These are phyloP conservation scores for Mus pahari DNA, from an alignment of 2,113 vertebrate species.

Conservation along the genomic window DNA sequence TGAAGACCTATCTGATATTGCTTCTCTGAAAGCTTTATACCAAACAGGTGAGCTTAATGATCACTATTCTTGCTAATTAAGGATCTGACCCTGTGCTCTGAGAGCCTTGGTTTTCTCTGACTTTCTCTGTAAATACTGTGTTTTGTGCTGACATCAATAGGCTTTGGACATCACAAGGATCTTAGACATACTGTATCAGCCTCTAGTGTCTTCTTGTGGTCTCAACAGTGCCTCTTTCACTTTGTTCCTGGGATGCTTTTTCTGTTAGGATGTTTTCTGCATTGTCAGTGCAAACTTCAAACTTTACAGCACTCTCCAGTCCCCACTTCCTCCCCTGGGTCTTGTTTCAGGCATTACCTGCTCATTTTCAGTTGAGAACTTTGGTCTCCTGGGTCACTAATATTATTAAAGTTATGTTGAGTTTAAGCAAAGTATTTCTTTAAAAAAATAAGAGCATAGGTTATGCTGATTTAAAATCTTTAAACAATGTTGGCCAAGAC, in stretches of 20 bases:
- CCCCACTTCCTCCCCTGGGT: neutral
- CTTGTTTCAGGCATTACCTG: neutral
- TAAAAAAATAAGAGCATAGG: neutral
- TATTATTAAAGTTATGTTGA: conserved; percentile 9
- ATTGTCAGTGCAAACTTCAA: conserved; percentile 19
- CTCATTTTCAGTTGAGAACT: conserved; percentile 58
- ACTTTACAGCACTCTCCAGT: neutral
- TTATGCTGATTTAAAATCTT: conserved; percentile 27
- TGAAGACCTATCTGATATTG: conserved; percentile 97
- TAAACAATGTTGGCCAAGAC: neutral
- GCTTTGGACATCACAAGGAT: neutral
- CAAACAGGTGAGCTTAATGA: conserved; percentile 92
- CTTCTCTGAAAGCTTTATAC: conserved; percentile 97
- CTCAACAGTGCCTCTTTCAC: neutral
- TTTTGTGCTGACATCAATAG: neutral
- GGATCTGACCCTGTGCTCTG: neutral
- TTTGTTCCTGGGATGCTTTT: conserved; percentile 43
- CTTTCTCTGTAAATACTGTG: neutral
- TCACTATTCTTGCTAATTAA: neutral
- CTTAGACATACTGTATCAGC: neutral
- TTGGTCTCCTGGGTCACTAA: conserved; percentile 28
- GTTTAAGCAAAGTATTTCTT: conserved; percentile 44
- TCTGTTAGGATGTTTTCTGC: neutral
- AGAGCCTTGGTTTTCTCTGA: conserved; percentile 30
- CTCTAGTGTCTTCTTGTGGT: conserved; percentile 3